Conservation (phyloP, 1,140 invertebrate genomes). For the Halotydeus destructor region DNA sequence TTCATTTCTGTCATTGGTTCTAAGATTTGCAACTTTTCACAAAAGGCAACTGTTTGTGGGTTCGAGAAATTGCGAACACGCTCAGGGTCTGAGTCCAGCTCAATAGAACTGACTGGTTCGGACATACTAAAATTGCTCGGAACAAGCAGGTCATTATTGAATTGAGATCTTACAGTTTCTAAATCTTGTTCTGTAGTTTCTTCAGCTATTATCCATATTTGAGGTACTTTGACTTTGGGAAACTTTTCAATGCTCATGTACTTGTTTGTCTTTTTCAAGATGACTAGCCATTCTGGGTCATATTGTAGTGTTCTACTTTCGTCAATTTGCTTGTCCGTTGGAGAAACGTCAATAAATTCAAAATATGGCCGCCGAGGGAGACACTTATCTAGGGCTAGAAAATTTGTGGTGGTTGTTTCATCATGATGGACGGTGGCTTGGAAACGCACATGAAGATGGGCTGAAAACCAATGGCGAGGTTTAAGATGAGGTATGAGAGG, state of each 20-base stretch:
- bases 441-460: constrained; percentile 92
- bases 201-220: neutral
- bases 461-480: constrained; percentile 87
- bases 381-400: constrained; percentile 89
- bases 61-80: constrained; percentile 32
- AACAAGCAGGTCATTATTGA: constrained; percentile 39
- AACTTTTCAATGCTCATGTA: constrained; percentile 47
- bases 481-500: constrained; percentile 53
- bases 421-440: constrained; percentile 56
- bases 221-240: constrained; percentile 4
- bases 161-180: constrained; percentile 35
- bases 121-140: constrained; percentile 56
- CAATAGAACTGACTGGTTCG: constrained; percentile 33
- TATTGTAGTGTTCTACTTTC: constrained; percentile 38
- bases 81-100: constrained; percentile 25
- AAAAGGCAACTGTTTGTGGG: constrained; percentile 57
- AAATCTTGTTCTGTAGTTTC: constrained; percentile 44
- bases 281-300: constrained; percentile 81
- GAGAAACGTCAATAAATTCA: constrained; percentile 29
- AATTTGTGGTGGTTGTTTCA: constrained; percentile 44
- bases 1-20: constrained; percentile 34
- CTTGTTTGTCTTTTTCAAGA: constrained; percentile 70
- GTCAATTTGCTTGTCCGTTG: constrained; percentile 12
- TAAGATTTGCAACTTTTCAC: constrained; percentile 49
- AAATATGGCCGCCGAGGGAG: constrained; percentile 66